Evolutionary conservation across 37 sponge, comb jelly and placozoan species (phyloP), one percentile per base, ranked within the genome.

Genomic region (Cladorhizidae sp.): DNA sequence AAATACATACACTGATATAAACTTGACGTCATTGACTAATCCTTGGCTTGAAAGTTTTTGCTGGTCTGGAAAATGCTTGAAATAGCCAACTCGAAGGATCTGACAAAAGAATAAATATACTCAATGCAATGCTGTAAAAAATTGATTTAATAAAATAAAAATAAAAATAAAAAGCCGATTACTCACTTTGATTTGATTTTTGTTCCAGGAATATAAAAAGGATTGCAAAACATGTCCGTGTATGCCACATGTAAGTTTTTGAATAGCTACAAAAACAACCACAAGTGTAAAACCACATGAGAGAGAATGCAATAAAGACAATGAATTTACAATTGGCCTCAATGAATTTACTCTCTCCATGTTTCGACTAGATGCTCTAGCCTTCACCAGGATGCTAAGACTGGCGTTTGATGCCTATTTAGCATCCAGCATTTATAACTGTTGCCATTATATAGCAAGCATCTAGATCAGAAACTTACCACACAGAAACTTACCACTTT

Each of bases 141-240:
- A n/a, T n/a, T n/a, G n/a, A n/a, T n/a, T n/a, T n/a, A n/a, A n/a
- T n/a, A n/a, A n/a, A n/a, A n/a, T n/a, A n/a, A n/a, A 14, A 69
- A 38, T 69, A 12, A 11, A 39, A 9, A 7, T 38, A 54, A 17
- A 51, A 23, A 55, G 70, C 18, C 21, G 40, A 42, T 22, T 29
- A 57, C 91, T 83, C 64, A 92, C 92, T 80, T 79, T 57, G 94
- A 94, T n/a, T 63, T 78, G 26, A 96, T 96, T 64, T 90, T 89
- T 12, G 90, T 82, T 49, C 95, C 95, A 11, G 95, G 96, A 20
- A 75, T 72, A 79, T 98, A 96, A 81, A 98, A 98, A 22, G 99
- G 96, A 59, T 98, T 98, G 38, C 78, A 89, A 56, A 98, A 63
- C 77, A 94, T 87, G 17, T 91, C 86, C 3, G 80, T 76, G 78